phyloP scores from a whole-genome alignment of 2,888 invertebrate species.

The Noctua janthina region DNA sequence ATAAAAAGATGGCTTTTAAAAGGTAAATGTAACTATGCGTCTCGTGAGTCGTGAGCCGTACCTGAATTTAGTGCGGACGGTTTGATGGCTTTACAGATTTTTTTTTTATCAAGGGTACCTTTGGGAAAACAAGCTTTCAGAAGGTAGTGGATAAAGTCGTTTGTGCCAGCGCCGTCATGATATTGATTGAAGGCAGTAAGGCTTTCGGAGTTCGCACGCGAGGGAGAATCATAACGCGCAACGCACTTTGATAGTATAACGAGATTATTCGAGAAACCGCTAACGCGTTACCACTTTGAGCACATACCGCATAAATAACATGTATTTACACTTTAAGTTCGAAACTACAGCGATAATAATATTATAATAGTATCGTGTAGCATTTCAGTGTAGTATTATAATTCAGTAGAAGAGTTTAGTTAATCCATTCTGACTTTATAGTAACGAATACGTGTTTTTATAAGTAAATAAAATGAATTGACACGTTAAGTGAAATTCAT shows the following conservation, averaged over 20 bases:
- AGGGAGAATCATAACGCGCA: constrained; percentile 83
- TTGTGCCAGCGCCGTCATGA: constrained; percentile 79
- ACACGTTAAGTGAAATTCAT: background rate
- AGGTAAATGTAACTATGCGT: constrained; percentile 67
- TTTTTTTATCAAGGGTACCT: constrained; percentile 76
- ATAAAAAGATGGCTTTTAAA: constrained; percentile 61
- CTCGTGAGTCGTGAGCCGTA: constrained; percentile 69
- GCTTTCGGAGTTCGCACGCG: constrained; percentile 85
- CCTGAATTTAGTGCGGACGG: constrained; percentile 75
- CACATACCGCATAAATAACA: constrained; percentile 68
- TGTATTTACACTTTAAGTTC: constrained; percentile 52
- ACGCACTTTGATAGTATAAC: constrained; percentile 83
- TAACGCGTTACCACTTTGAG: constrained; percentile 72
- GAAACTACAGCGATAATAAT: constrained; percentile 27
- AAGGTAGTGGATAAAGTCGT: constrained; percentile 83
- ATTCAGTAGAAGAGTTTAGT: background rate
- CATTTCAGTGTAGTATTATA: constrained; percentile 15
- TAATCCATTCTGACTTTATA: background rate
- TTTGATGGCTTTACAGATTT: constrained; percentile 79
- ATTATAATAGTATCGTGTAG: constrained; percentile 19
- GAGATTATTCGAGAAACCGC: constrained; percentile 80
- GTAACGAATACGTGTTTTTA: background rate
- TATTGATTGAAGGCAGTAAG: constrained; percentile 85
- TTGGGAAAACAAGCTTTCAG: constrained; percentile 79
- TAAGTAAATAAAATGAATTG: background rate